Base-by-base conservation (phyloP, 2,888 invertebrate species). In the Acholoe squamosa region DNA sequence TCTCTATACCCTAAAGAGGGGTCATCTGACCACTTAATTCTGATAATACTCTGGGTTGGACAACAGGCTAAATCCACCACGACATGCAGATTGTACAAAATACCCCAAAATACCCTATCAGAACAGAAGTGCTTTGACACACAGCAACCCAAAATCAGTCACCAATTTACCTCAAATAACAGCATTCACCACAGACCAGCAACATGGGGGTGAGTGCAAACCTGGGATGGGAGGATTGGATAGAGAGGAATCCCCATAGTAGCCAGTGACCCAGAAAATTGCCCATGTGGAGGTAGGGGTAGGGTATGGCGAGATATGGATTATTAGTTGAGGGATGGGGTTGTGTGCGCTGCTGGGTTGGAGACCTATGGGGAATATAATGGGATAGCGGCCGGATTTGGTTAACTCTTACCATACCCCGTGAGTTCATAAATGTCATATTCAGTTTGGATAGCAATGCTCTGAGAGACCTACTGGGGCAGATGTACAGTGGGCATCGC, bases 131-230 rank as follows among this genome's bases (percentile, higher is more conserved):
- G n/a, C 22, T 61, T 61, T 61, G 61, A 61, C 61, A 61, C 1
- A 19, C 61, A 61, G 61, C 61, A 61, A n/a, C 61, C 43, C 10
- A 43, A 43, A 61, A n/a, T n/a, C 61, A 61, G 61, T 61, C 61
- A 61, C 61, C 61, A n/a, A 61, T 61, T 61, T 61, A 61, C n/a
- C 61, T n/a, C 61, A 61, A 61, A 61, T 61, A n/a, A 3, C 61
- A 61, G 61, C 61, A 19, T 3, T 61, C 43, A 43, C 43, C 10
- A 43, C 19, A 61, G 61, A 19, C 12, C 14, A 19, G 22, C 61
- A 19, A n/a, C 22, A n/a, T 61, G 61, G 61, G 61, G 61, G 61
- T n/a, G 14, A 14, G 61, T 43, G 43, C 5, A 43, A 10, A 43
- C 3, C 43, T 43, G 43, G 43, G 10, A 10, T 7, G 43, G 3